phyloP scores from a whole-genome alignment of 2,888 invertebrate genomes.

The Tolmerus cingulatus region DNA sequence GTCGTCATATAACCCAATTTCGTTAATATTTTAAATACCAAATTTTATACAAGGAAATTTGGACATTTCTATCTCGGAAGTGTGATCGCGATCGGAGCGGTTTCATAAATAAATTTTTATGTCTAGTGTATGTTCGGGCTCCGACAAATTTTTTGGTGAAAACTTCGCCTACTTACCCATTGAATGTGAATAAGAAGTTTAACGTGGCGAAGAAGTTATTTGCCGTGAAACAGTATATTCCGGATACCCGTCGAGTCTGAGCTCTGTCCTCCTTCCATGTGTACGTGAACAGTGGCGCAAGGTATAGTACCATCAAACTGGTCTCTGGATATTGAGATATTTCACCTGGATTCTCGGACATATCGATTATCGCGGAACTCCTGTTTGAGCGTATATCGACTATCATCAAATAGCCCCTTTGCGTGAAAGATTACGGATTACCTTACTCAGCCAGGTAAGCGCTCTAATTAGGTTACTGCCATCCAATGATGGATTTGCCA shows the following conservation, averaged over 20 bases:
- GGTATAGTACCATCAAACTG: not conserved
- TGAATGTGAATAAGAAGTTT: constrained; percentile 49
- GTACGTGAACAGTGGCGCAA: not conserved
- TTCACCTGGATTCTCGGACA: constrained; percentile 42
- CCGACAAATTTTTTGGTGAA: constrained; percentile 44
- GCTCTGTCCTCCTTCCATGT: not conserved
- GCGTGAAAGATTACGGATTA: constrained; percentile 22
- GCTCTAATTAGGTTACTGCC: constrained; percentile 40
- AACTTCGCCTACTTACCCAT: constrained; percentile 51
- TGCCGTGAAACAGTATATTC: constrained; percentile 37
- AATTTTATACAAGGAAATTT: not conserved
- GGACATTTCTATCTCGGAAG: not conserved
- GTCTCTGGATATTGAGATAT: constrained; percentile 14
- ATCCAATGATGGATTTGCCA: not conserved
- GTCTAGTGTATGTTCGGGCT: not conserved
- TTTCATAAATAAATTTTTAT: not conserved
- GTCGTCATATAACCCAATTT: constrained; percentile 19
- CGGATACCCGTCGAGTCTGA: constrained; percentile 21
- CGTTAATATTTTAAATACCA: not conserved
- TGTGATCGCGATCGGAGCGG: not conserved
- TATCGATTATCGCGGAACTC: constrained; percentile 33
- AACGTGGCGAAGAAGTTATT: constrained; percentile 6
- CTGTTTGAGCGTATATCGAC: not conserved
- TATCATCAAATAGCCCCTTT: not conserved
- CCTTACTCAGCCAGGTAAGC: constrained; percentile 34